A percentile compares a stretch with the other conserved stretches of the same genome.
Evolutionary conservation across 2,113 vertebrate species (phyloP).

Genomic region (Pampusana beccarii): DNA sequence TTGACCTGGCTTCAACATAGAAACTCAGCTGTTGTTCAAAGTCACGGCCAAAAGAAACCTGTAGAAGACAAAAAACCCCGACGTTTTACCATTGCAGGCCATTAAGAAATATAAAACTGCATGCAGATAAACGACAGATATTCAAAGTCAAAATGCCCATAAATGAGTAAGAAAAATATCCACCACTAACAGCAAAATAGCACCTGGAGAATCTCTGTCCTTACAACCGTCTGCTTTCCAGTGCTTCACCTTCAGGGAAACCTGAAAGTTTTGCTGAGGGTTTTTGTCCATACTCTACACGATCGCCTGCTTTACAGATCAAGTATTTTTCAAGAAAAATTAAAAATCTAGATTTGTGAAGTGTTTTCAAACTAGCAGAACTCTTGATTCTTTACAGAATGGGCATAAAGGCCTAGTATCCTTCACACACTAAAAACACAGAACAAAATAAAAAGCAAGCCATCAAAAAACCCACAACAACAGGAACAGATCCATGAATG

Average conservation of each 20-base stretch:
- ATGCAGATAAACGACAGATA: background rate
- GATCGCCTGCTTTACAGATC: background rate
- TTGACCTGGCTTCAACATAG: constrained; percentile 93
- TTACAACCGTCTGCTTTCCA: background rate
- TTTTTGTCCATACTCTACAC: background rate
- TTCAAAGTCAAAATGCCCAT: background rate
- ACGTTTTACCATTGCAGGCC: background rate
- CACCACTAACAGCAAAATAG: background rate
- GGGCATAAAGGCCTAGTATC: background rate
- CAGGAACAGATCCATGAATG: background rate
- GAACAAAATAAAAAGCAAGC: background rate
- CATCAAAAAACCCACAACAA: rapidly evolving
- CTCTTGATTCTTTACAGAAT: background rate
- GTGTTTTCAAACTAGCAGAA: background rate
- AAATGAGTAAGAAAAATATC: background rate
- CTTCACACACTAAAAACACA: background rate
- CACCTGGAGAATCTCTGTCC: background rate
- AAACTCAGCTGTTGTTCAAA: constrained; percentile 98
- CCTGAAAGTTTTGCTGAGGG: rapidly evolving
- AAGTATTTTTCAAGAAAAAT: background rate
- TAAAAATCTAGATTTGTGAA: background rate
- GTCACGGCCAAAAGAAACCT: constrained; percentile 97
- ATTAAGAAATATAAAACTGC: background rate
- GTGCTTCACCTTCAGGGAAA: background rate
- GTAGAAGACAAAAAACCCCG: background rate